Base-by-base conservation (phyloP, 2,797 vertebrate genomes). In the Chaunax sp. region DNA sequence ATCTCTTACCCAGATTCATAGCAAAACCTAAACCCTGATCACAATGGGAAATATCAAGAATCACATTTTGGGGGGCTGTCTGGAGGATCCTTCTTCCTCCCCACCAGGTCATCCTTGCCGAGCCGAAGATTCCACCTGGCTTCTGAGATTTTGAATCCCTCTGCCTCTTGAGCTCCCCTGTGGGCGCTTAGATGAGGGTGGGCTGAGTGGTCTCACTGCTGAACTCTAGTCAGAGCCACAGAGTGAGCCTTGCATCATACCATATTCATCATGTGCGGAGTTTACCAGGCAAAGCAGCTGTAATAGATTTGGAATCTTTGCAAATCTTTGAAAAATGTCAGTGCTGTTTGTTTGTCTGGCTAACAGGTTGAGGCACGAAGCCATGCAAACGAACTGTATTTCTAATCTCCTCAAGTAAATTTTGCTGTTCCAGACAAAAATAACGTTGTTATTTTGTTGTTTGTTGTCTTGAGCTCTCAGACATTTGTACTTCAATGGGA, bases 101-200 rank as follows among this genome's bases (percentile, higher is more conserved):
- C 83, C 47, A 75, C 69, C 69, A 75, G 77, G 77, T 64, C 74
- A 62, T 67, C 67, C 75, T 80, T 10, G 12, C 86, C 82, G 81
- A 74, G 83, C 69, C 75, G 47, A 72, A 73, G 64, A 77, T 58
- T 82, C 75, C 52, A 64, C 72, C 72, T 80, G 53, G 26, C 62
- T 62, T 66, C 46, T 75, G 79, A 68, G 68, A 71, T 72, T 81
- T 69, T 18, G 30, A 69, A 72, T 80, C 57, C 68, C 64, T 72
- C 64, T 63, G 60, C 71, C 64, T 82, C 50, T 45, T 20, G 4
- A 64, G 69, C 76, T 72, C 60, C 82, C 81, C 85, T 66, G 83
- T 77, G 82, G 84, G 69, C 77, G 52, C 69, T 61, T 30, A 60
- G 58, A 59, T 25, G 58, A 60, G 71, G 69, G 63, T 80, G 73